Evolutionary conservation across 64 coral and sea anemone genomes (phyloP).

Genomic region (Acropora tenuis): DNA sequence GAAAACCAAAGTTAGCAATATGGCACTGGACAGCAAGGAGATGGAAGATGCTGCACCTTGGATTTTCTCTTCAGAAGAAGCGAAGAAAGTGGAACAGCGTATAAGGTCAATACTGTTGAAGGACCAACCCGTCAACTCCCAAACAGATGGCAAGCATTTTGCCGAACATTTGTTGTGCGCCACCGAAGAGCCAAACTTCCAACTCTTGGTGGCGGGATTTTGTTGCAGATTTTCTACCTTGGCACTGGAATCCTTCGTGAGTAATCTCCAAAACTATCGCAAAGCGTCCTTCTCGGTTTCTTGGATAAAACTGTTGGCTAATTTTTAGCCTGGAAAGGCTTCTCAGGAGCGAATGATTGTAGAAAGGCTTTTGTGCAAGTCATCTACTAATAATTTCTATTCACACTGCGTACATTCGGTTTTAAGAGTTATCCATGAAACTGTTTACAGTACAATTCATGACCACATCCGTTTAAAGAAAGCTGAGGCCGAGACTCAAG

Average conservation of each 20-base stretch:
- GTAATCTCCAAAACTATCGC: background rate
- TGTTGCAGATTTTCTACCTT: background rate
- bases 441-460: too few species aligned
- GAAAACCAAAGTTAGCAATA: background rate
- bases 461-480: too few species aligned
- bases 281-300: background rate
- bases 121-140: background rate
- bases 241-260: background rate
- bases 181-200: background rate
- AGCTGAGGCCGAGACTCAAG: background rate
- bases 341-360: too few species aligned
- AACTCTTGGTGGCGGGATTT: background rate
- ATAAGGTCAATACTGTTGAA: background rate
- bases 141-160: background rate
- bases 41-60: background rate
- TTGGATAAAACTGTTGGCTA: background rate
- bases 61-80: background rate
- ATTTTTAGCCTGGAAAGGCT: background rate
- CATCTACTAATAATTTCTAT: too few species aligned
- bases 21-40: background rate
- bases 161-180: background rate
- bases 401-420: too few species aligned
- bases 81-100: background rate
- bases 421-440: too few species aligned
- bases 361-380: too few species aligned